Percentiles rank a stretch among this genome's conserved stretches.
These are phyloP conservation scores for Fringilla coelebs DNA, from an alignment of 2,797 vertebrate species.

Conservation along the genomic window DNA sequence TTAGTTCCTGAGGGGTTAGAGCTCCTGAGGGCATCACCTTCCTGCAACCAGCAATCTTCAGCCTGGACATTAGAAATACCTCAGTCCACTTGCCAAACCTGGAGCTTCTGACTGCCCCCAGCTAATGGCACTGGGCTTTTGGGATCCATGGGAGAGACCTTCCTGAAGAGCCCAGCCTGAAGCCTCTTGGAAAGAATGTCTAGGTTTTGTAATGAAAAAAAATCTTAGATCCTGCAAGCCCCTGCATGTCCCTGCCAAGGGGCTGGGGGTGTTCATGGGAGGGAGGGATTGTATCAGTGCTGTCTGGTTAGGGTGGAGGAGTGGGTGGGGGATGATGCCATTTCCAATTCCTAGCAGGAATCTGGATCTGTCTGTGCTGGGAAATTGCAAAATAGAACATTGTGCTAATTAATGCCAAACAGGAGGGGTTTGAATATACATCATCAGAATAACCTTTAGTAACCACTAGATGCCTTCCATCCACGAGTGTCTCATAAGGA, in stretches of 20 bases:
- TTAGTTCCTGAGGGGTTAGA: not conserved
- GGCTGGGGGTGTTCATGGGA: not conserved
- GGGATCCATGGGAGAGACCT: not conserved
- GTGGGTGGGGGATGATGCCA: conserved; percentile 3
- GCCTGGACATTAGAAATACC: not conserved
- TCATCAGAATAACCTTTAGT: conserved; percentile 31
- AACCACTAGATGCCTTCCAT: conserved; percentile 12
- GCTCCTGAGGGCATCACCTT: not conserved
- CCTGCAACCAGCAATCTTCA: not conserved
- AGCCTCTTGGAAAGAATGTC: not conserved
- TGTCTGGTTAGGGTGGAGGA: conserved; percentile 20
- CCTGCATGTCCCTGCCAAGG: not conserved
- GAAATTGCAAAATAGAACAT: conserved; percentile 55
- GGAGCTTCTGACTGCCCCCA: not conserved
- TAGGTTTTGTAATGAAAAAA: not conserved
- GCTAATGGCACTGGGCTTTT: not conserved
- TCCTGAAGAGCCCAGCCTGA: not conserved
- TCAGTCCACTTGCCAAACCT: not conserved
- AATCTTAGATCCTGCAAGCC: not conserved
- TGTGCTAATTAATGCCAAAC: conserved; percentile 56
- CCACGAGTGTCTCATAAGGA: conserved; percentile 12
- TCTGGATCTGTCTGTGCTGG: conserved; percentile 46
- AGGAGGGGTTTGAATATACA: conserved; percentile 26
- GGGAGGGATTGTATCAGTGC: not conserved
- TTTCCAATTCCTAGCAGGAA: conserved; percentile 46